Base-by-base conservation (phyloP, 2,113 vertebrate genomes). In the Tetrao urogallus region DNA sequence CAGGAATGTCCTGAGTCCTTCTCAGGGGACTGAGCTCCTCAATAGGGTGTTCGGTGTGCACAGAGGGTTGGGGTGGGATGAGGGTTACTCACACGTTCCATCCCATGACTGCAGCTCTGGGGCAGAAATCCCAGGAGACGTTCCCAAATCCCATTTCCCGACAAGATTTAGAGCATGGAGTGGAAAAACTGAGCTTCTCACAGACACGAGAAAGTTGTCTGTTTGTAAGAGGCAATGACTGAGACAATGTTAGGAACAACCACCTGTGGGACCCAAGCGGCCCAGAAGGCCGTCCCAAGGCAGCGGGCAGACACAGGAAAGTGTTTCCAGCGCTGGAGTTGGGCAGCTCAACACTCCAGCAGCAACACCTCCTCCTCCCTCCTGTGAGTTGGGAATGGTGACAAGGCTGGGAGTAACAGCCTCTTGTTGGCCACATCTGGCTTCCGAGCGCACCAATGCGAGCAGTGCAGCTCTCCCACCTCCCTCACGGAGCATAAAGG, bases 281-380 rank as follows among this genome's bases (percentile, higher is more conserved):
- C 36, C 34, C 77, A 38, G 64, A 40, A 19, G 22, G 22, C 24
- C 3, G 1, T 17, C 34, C 48, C 34, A 4, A 1, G 4, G 57
- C 20, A 63, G 19, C 30, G 0, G 7, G 42, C 50, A 52, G 50
- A 16, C 3, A 2, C 0, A 30, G 30, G 36, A 63, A 28, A 24
- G 25, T 64, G 52, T 24, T 94, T 67, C 25, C 3, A 1, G 21
- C 38, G 45, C 60, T 20, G n/a, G 14, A 84, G 43, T 22, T 8
- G 6, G 75, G 63, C 1, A 3, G 69, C 17, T 5, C 0, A 0
- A 3, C 79, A 67, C 20, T 64, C 58, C 60, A 25, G 47, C 40
- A 10, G 2, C 30, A 30, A 40, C 25, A 8, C n/a, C 16, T 4
- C 2, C 27, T 32, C 43, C 38, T 8, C 56, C 63, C 69, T 76